A percentile compares a stretch with the other conserved stretches of the same genome.
phyloP scores from a whole-genome alignment of 2,888 invertebrate genomes.

The Chydorus sphaericus region DNA sequence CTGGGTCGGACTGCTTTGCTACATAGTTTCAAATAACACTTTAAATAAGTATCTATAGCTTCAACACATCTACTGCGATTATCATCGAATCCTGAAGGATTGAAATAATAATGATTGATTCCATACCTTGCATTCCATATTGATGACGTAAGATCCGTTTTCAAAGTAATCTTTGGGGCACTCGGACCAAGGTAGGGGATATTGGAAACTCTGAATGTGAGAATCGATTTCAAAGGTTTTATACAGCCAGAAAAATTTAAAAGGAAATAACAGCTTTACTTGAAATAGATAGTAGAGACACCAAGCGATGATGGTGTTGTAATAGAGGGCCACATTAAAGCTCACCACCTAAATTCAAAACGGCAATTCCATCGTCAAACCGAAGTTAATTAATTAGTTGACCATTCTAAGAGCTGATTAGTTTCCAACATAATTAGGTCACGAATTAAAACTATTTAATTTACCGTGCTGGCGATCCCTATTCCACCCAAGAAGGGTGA shows the following conservation, averaged over 20 bases:
- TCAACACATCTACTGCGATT: no score
- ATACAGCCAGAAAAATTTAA: neutral
- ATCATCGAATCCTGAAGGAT: no score
- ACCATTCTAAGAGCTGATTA: no score
- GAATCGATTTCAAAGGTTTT: neutral
- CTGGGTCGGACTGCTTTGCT: constrained; percentile 79
- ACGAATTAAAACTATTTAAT: no score
- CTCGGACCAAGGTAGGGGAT: constrained; percentile 78
- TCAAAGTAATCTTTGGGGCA: constrained; percentile 63
- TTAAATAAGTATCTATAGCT: no score
- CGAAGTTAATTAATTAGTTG: no score
- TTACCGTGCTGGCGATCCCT: constrained; percentile 29
- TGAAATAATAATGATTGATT: constrained; percentile 15
- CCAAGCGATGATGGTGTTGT: constrained; percentile 97
- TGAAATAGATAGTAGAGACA: constrained; percentile 87
- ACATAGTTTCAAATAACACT: no score
- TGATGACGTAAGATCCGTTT: constrained; percentile 27
- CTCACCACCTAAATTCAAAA: no score
- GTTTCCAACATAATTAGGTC: no score
- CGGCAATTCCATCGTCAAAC: no score
- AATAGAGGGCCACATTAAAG: constrained; percentile 90
- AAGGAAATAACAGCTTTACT: constrained; percentile 24
- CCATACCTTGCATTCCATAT: constrained; percentile 31
- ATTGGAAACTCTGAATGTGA: constrained; percentile 57
- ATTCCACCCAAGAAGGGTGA: constrained; percentile 48